Percentiles rank a stretch among this genome's conserved stretches.
phyloP scores from a whole-genome alignment of 2,888 invertebrate species.

The Oconnorella tubifera region DNA sequence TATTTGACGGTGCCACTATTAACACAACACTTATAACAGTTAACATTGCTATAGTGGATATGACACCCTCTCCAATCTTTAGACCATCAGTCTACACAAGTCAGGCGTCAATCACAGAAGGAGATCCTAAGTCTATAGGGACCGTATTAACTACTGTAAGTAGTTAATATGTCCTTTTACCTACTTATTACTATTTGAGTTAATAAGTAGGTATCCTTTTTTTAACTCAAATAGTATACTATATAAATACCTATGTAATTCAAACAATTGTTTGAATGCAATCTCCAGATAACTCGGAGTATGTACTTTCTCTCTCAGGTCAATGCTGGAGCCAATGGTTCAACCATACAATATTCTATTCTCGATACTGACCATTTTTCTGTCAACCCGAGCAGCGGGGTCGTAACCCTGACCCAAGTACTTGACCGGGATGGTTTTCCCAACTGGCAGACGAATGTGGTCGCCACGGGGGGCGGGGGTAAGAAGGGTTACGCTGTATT shows the following conservation, averaged over 20 bases:
- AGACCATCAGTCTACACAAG: constrained; percentile 4
- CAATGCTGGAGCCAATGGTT: constrained; percentile 9
- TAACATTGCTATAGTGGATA: constrained; percentile 18
- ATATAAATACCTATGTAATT: too few relatives aligned
- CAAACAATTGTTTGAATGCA: too few relatives aligned
- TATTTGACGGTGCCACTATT: constrained; percentile 30
- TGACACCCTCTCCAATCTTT: constrained; percentile 26
- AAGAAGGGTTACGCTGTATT: constrained; percentile 30
- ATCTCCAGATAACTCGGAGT: too few relatives aligned
- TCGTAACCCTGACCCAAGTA: constrained; percentile 20
- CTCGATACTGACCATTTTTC: constrained; percentile 17
- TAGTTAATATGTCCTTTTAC: not conserved
- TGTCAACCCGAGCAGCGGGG: constrained; percentile 14
- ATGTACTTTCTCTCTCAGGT: too few relatives aligned
- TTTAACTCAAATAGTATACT: too few relatives aligned
- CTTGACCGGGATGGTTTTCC: constrained; percentile 33
- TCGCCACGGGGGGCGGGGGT: constrained; percentile 20
- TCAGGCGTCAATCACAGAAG: constrained; percentile 14
- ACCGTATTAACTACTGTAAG: constrained; percentile 13
- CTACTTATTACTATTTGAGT: too few relatives aligned
- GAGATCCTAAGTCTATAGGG: constrained; percentile 13
- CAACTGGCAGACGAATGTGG: constrained; percentile 33
- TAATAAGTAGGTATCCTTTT: too few relatives aligned
- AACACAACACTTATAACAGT: constrained; percentile 35
- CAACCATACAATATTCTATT: constrained; percentile 11